Percentiles rank a stretch among this genome's conserved stretches.
Conservation (phyloP, 2,113 vertebrate species). For the Anhinga anhinga region DNA sequence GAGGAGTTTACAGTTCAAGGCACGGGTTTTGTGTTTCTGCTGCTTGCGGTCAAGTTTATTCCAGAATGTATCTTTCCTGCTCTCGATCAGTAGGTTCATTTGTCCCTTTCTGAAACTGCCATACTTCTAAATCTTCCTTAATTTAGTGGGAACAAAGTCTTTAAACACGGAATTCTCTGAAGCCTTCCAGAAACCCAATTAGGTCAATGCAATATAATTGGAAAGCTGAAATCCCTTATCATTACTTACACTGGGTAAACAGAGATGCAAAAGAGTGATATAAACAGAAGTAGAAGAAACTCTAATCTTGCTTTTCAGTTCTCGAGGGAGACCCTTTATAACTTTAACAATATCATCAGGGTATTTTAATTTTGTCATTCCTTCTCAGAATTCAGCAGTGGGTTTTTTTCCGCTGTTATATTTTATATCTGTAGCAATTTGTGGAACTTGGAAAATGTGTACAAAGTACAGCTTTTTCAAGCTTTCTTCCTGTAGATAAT, state of each 20-base stretch:
- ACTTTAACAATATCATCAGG: background rate
- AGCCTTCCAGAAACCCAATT: constrained; percentile 19
- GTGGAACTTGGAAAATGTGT: background rate
- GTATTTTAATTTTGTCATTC: background rate
- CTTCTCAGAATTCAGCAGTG: background rate
- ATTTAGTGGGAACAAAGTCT: constrained; percentile 12
- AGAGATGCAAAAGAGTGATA: constrained; percentile 22
- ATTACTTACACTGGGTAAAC: constrained; percentile 32
- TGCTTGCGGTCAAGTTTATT: background rate
- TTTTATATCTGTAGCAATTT: background rate
- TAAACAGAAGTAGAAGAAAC: background rate
- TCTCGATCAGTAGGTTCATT: constrained; percentile 53
- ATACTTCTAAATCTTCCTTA: constrained; percentile 42
- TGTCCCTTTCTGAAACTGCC: constrained; percentile 44
- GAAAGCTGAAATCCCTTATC: constrained; percentile 3
- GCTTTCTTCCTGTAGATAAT: background rate
- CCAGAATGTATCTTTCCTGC: constrained; percentile 53
- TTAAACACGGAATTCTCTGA: constrained; percentile 2
- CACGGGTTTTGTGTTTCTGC: constrained; percentile 20
- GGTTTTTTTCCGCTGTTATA: background rate
- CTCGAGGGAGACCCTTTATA: background rate
- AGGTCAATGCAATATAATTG: constrained; percentile 12
- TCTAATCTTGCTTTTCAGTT: background rate
- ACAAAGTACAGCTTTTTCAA: background rate
- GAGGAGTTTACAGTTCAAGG: constrained; percentile 43